These are phyloP conservation scores for Laupala kohalensis DNA, from an alignment of 1,140 invertebrate species.

Conservation along the genomic window DNA sequence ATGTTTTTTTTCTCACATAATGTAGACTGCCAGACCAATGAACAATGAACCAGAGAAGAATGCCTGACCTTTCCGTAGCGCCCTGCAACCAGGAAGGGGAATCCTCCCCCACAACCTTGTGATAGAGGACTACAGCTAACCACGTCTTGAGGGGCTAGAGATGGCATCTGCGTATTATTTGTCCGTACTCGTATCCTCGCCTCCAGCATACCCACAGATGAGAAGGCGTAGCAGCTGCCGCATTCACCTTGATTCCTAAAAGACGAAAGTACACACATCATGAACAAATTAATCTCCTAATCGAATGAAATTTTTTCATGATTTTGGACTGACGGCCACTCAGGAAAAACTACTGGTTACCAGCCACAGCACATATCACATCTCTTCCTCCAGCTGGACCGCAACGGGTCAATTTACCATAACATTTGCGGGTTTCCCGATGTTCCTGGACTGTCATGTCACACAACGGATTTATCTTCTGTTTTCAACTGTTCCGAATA, in stretches of 20 bases:
- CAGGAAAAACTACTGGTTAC: not conserved
- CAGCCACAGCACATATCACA: too few species aligned
- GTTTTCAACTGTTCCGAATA: too few species aligned
- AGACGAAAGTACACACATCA: not conserved
- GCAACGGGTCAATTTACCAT: too few species aligned
- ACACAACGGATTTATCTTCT: too few species aligned
- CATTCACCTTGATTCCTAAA: conserved; percentile 27
- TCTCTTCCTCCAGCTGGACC: too few species aligned
- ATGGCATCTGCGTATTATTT: conserved; percentile 28
- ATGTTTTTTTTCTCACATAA: not conserved
- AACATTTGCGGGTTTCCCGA: too few species aligned
- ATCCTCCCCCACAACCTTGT: conserved; percentile 38
- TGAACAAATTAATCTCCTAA: not conserved
- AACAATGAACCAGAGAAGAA: not conserved
- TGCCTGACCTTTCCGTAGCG: conserved; percentile 23
- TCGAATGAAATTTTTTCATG: not conserved
- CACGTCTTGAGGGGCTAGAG: conserved; percentile 36
- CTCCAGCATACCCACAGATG: conserved; percentile 35
- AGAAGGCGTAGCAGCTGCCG: conserved; percentile 40
- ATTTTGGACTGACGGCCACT: not conserved
- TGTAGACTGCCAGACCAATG: not conserved
- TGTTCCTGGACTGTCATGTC: too few species aligned
- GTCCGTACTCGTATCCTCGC: conserved; percentile 31
- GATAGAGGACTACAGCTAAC: conserved; percentile 36
- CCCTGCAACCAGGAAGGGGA: conserved; percentile 38